These are phyloP conservation scores for Mimumesa dahlbomi DNA, from an alignment of 2,888 invertebrate genomes.

Conservation along the genomic window DNA sequence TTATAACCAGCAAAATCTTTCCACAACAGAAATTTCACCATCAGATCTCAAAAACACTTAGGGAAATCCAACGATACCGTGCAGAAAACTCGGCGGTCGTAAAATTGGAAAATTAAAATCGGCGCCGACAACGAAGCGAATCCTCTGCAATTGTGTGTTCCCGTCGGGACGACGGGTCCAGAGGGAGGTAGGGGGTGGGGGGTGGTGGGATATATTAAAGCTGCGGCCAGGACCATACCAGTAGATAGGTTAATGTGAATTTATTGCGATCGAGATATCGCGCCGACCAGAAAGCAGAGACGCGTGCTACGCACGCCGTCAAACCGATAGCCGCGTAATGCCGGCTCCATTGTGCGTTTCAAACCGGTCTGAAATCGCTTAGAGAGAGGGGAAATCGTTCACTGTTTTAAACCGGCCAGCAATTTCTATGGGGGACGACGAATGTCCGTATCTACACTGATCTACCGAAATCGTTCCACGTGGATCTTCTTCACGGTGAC, in stretches of 20 bases:
- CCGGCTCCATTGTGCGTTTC: conserved; percentile 52
- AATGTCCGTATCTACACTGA: conserved; percentile 25
- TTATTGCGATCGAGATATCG: conserved; percentile 78
- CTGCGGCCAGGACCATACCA: conserved; percentile 67
- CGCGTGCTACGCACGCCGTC: conserved; percentile 73
- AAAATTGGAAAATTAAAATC: conserved; percentile 67
- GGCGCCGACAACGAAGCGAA: conserved; percentile 60
- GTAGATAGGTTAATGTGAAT: conserved; percentile 80
- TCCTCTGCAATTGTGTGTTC: conserved; percentile 23
- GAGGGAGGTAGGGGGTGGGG: conserved; percentile 13
- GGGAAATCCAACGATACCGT: no score
- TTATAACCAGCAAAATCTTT: no score
- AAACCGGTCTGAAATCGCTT: conserved; percentile 55
- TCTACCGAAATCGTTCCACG: conserved; percentile 24
- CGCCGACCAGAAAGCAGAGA: conserved; percentile 71
- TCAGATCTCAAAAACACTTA: no score
- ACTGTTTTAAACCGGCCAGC: conserved; percentile 68
- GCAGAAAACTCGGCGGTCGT: conserved; percentile 25
- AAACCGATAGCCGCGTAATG: conserved; percentile 70
- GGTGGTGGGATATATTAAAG: conserved; percentile 63
- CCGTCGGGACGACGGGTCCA: no score
- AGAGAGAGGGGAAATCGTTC: conserved; percentile 29
- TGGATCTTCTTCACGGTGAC: conserved; percentile 33
- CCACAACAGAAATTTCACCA: no score
- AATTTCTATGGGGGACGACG: conserved; percentile 51